A percentile compares a stretch with the other conserved stretches of the same genome.
Evolutionary conservation across 1,140 invertebrate species (phyloP).

Genomic region (Cryptotermes secundus): DNA sequence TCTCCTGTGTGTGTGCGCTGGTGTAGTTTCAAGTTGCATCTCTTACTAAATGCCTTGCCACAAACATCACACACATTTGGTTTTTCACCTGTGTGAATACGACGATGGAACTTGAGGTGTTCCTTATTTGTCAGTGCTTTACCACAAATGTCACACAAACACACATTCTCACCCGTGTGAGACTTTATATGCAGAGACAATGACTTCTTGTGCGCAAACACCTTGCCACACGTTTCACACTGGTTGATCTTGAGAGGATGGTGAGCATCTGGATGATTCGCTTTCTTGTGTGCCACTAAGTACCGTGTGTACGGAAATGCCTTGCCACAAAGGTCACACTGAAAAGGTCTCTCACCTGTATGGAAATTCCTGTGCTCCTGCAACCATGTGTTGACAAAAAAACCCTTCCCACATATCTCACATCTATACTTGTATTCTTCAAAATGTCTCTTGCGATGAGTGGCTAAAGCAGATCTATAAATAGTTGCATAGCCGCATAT

Average conservation of each 20-base stretch:
- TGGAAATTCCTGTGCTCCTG: constrained; percentile 60
- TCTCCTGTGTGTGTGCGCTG: constrained; percentile 67
- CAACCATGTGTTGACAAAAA: constrained; percentile 55
- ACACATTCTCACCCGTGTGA: constrained; percentile 47
- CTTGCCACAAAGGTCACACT: constrained; percentile 57
- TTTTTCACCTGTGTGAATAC: constrained; percentile 60
- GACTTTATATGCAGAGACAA: constrained; percentile 23
- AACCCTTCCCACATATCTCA: constrained; percentile 56
- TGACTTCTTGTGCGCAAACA: constrained; percentile 28
- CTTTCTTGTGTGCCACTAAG: constrained; percentile 38
- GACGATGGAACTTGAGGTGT: constrained; percentile 56
- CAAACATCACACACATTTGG: constrained; percentile 51
- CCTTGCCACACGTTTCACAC: constrained; percentile 24
- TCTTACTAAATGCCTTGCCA: constrained; percentile 59
- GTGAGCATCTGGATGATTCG: constrained; percentile 34
- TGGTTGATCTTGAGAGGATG: constrained; percentile 33
- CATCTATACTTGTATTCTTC: constrained; percentile 60
- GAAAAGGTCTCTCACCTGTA: constrained; percentile 55
- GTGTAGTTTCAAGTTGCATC: constrained; percentile 64
- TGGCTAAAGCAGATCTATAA: constrained; percentile 44
- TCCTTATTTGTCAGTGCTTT: constrained; percentile 49
- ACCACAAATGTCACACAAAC: constrained; percentile 50
- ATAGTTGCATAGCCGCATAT: constrained; percentile 49
- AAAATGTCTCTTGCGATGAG: constrained; percentile 54
- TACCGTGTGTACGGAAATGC: constrained; percentile 48